Conservation (phyloP, 2,888 invertebrate genomes). For the Pyrocoelia pectoralis region DNA sequence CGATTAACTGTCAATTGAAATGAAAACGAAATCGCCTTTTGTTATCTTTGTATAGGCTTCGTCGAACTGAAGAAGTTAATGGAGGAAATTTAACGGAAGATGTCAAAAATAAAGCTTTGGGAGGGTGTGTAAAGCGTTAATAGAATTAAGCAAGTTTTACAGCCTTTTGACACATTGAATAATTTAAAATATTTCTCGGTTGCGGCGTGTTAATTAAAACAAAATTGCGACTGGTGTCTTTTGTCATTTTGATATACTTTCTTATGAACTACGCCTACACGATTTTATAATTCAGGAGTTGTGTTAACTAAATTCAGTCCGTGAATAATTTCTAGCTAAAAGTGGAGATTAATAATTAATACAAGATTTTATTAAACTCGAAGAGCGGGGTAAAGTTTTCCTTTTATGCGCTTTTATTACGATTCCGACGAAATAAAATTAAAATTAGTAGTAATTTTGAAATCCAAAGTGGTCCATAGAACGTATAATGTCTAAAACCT, state of each 20-base stretch:
- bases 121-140: conserved; percentile 1
- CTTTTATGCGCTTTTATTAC: conserved; percentile 35
- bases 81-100: not conserved
- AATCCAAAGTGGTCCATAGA: conserved; percentile 38
- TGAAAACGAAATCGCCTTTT: too few relatives aligned
- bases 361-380: conserved; percentile 34
- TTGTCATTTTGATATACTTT: conserved; percentile 17
- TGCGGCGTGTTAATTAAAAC: conserved; percentile 8
- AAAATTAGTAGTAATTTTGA: conserved; percentile 41
- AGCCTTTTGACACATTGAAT: conserved; percentile 14
- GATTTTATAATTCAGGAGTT: conserved; percentile 28
- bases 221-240: conserved; percentile 12
- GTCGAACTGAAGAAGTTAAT: not conserved
- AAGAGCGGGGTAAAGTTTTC: conserved; percentile 24
- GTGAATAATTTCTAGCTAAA: conserved; percentile 32
- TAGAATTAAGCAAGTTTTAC: conserved; percentile 10
- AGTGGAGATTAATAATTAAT: conserved; percentile 35
- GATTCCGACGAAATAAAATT: conserved; percentile 39
- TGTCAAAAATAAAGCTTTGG: conserved; percentile 7
- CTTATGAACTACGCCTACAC: conserved; percentile 10
- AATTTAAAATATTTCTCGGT: conserved; percentile 12
- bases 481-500: conserved; percentile 30
- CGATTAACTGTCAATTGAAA: too few relatives aligned
- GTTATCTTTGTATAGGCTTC: too few relatives aligned
- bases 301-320: conserved; percentile 27